These are phyloP conservation scores for Anoplopoma fimbria DNA, from an alignment of 2,113 vertebrate genomes.

Conservation along the genomic window DNA sequence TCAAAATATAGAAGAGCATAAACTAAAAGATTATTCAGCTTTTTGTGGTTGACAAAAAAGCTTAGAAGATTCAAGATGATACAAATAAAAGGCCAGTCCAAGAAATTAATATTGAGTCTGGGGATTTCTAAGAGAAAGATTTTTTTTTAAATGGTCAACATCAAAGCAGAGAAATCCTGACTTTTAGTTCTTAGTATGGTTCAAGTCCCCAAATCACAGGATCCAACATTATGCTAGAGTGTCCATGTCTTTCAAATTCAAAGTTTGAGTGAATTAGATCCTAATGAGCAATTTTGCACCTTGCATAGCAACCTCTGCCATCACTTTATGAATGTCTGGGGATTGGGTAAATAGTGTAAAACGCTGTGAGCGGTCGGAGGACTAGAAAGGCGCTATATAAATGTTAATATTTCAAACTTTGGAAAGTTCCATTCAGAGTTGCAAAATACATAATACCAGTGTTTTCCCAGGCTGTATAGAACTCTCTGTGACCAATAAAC, in stretches of 20 bases:
- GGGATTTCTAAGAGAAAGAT: not conserved
- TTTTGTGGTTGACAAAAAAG: not conserved
- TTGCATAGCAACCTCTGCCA: too few relatives aligned
- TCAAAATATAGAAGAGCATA: not conserved
- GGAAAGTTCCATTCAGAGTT: not conserved
- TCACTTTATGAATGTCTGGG: too few relatives aligned
- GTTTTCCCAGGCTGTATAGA: not conserved
- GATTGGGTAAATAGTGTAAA: too few relatives aligned
- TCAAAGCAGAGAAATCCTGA: not conserved
- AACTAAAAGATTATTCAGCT: not conserved
- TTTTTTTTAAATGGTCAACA: not conserved
- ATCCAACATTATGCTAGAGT: not conserved
- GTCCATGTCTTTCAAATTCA: too few relatives aligned
- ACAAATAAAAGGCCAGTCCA: not conserved
- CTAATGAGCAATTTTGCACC: too few relatives aligned
- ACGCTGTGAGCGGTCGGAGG: too few relatives aligned
- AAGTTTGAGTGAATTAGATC: too few relatives aligned
- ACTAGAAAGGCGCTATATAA: too few relatives aligned
- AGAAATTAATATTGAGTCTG: not conserved
- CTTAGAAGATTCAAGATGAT: not conserved
- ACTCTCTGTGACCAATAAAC: constrained; percentile 1
- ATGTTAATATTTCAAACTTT: not conserved
- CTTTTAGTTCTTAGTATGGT: not conserved
- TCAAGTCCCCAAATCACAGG: not conserved
- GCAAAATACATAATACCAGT: not conserved